Evolutionary conservation across 1,140 invertebrate genomes (phyloP).

Genomic region (Drosophila melanica): DNA sequence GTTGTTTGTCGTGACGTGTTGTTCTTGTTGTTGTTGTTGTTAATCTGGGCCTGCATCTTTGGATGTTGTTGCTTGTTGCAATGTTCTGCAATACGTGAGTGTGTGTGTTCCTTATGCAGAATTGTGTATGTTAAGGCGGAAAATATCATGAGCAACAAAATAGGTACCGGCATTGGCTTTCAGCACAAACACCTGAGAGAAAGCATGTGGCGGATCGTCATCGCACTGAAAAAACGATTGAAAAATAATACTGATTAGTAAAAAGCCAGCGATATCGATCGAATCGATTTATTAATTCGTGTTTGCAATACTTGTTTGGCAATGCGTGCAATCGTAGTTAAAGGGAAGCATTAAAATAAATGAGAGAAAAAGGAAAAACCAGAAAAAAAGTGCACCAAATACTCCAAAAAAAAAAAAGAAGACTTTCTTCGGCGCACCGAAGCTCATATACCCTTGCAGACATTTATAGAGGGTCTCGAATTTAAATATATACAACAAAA

Average conservation of each 20-base stretch:
- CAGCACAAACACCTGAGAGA: conserved; percentile 94
- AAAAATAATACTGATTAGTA: not conserved
- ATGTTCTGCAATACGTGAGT: conserved; percentile 1
- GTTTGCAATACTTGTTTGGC: not conserved
- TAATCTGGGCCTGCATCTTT: conserved; percentile 44
- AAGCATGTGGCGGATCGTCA: conserved; percentile 96
- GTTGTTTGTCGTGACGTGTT: not conserved
- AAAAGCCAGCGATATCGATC: not conserved
- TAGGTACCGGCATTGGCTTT: conserved; percentile 93
- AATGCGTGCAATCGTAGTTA: not conserved
- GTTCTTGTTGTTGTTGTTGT: conserved; percentile 7
- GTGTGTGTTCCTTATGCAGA: conserved; percentile 85
- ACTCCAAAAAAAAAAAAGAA: not conserved
- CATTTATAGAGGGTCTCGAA: not conserved
- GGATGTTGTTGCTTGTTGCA: conserved; percentile 34
- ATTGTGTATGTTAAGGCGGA: conserved; percentile 95
- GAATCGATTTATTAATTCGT: not conserved
- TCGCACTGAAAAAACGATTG: conserved; percentile 91
- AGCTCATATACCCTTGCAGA: conserved; percentile 16
- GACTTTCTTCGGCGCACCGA: conserved; percentile 5
- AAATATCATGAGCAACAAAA: conserved; percentile 96
- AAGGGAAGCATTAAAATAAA: not conserved
- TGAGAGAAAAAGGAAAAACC: not conserved
- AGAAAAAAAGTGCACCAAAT: not conserved
- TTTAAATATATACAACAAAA: too few species aligned